These are phyloP conservation scores for Protomyctophum bolini DNA, from an alignment of 2,113 vertebrate genomes.

Conservation along the genomic window DNA sequence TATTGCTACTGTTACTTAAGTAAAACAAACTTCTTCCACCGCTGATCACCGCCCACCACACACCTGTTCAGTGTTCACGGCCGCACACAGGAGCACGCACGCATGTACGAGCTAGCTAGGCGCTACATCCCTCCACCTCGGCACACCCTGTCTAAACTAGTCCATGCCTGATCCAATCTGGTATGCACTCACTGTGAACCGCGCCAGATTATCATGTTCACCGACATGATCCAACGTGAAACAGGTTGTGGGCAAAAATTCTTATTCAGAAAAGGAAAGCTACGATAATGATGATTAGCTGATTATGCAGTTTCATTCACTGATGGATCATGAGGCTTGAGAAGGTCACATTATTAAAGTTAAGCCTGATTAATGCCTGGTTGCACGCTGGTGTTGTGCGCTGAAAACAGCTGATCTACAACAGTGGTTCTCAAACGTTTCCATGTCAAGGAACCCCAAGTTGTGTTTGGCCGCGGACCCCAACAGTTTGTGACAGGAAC, in stretches of 20 bases:
- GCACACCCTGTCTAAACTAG: neutral
- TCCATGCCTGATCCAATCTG: neutral
- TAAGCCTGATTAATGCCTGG: neutral
- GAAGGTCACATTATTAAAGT: conserved; percentile 27
- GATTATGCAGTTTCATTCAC: conserved; percentile 13
- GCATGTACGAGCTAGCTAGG: too few relatives aligned
- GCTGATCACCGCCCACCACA: too few relatives aligned
- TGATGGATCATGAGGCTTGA: conserved; percentile 8
- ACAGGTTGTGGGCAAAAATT: neutral
- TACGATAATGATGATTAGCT: neutral
- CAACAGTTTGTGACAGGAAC: too few relatives aligned
- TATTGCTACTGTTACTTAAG: too few relatives aligned
- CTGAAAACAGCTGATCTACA: too few relatives aligned
- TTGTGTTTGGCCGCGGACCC: too few relatives aligned
- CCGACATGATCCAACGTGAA: neutral
- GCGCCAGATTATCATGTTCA: neutral
- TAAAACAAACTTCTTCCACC: too few relatives aligned
- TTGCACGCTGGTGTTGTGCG: too few relatives aligned
- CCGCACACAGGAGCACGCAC: neutral
- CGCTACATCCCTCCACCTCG: neutral
- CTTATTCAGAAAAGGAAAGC: neutral
- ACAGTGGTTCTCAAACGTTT: too few relatives aligned
- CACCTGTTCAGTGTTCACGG: too few relatives aligned
- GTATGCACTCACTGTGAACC: neutral
- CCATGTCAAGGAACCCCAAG: too few relatives aligned